Evolutionary conservation across 2,888 invertebrate genomes (phyloP), one percentile per base, ranked within the genome.

Genomic region (Creontiades dilutus): DNA sequence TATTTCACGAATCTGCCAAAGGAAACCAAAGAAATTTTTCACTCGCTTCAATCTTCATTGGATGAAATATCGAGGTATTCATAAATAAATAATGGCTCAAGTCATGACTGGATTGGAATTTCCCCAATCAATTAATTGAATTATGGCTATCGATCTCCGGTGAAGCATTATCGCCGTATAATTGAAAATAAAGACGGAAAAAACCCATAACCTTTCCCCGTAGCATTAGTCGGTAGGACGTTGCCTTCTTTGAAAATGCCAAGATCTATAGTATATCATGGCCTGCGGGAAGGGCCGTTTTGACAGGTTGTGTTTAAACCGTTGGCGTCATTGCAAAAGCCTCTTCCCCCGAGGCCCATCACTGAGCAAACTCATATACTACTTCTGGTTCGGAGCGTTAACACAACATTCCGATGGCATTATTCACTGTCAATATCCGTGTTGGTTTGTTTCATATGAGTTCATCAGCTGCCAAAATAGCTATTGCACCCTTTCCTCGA

Each of bases 231-330:
- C 16, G 61, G 61, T 61, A 61, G 61, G 61, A 61, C 61, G 61
- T 19, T 61, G 61, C 61, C 61, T 61, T n/a, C 61, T 19, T 19
- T 61, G 61, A n/a, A 61, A 61, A 61, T 61, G 61, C 61, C 61
- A 61, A 19, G 61, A n/a, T 61, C n/a, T 61, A 68, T 57, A 37
- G 37, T 37, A 57, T 68, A 68, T 68, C 19, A 68, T 12, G 68
- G 23, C 61, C 68, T 12, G 19, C 2, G 68, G 68, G 68, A 23
- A 68, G 68, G 68, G 68, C 13, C 68, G 23, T 27, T 68, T 68
- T 68, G 68, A 68, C 68, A 68, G 68, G 68, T 68, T 68, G 68
- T 68, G 68, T 68, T 68, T 68, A 68, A 23, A 23, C 23, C 23
- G 68, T 68, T 68, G 68, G 23, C 68, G 68, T 68, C 68, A 68